Evolutionary conservation across 1,140 invertebrate species (phyloP), one percentile per base, ranked within the genome.

Genomic region (Hormaphis cornu): DNA sequence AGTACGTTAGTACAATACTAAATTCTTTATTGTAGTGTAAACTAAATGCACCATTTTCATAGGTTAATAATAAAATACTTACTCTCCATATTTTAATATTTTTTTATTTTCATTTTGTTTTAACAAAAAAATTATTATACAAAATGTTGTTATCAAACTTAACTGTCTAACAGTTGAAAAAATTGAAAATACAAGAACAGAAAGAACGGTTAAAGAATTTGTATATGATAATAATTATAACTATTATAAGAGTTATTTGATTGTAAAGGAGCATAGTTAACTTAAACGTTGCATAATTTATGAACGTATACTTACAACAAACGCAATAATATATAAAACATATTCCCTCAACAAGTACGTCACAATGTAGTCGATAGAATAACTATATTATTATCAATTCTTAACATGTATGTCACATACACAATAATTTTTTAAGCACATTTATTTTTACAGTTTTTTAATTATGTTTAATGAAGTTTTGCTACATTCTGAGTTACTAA

Each of bases 81-180:
- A 40, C 9, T 40, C 24, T 20, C 16, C 40, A 16, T 37, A 58
- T 37, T 22, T 37, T 37, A 7, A 24, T 14, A 33, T 40, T 58
- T 58, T n/a, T 24, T 37, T 22, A 1, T 37, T 56, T 52, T 56
- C 16, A 16, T 20, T 44, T 30, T 61, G 30, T 61, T 61, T 46
- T 61, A 61, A 61, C 58, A 61, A 61, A 61, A 61, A 59, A 42
- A n/a, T 42, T 42, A 44, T 44, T 28, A 20, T 61, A 61, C 58
- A 61, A 61, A 61, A 61, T 44, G 3, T 28, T 61, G 28, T 46
- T 61, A 61, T 61, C 42, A 61, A 30, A 61, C 58, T 28, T 61
- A 61, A 58, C 33, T 58, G 20, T 40, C 54, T 58, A 58, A 58
- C 20, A 58, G 54, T 58, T 58, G 22, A 40, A 37, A 6, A 33